Conservation (phyloP, 2,797 vertebrate species). For the Acipenser oxyrinchus region DNA sequence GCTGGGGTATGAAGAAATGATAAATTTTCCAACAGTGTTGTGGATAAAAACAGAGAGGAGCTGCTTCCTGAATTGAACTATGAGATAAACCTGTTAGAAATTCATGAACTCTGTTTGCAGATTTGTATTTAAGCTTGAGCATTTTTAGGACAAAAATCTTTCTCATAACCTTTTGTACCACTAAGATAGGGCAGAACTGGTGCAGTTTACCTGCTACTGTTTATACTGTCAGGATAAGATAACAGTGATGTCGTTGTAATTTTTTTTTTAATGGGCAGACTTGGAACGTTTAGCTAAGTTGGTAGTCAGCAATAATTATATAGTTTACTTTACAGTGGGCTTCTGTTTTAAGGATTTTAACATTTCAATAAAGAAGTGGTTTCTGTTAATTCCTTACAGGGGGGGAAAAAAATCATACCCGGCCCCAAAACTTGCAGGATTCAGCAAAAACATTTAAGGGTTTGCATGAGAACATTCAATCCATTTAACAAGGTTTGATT, state of each 20-base stretch:
- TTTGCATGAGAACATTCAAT: too few relatives aligned
- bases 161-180: background rate
- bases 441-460: background rate
- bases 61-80: too few relatives aligned
- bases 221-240: background rate
- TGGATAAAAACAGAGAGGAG: too few relatives aligned
- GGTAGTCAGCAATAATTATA: constrained; percentile 4
- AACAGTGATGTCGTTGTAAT: constrained; percentile 5
- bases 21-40: too few relatives aligned
- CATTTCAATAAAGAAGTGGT: background rate
- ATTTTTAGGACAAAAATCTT: too few relatives aligned
- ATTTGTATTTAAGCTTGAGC: too few relatives aligned
- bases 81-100: too few relatives aligned
- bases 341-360: constrained; percentile 10
- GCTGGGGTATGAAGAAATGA: too few relatives aligned
- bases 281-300: constrained; percentile 2
- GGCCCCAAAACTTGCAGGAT: too few relatives aligned
- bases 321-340: background rate
- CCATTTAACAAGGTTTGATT: too few relatives aligned
- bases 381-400: background rate
- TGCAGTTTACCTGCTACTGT: constrained; percentile 3
- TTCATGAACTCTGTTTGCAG: too few relatives aligned
- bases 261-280: background rate
- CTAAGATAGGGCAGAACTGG: background rate
- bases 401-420: too few relatives aligned